Percentiles rank a stretch among this genome's conserved stretches.
Conservation (phyloP, 2,888 invertebrate species). For the Ophion slaviceki region DNA sequence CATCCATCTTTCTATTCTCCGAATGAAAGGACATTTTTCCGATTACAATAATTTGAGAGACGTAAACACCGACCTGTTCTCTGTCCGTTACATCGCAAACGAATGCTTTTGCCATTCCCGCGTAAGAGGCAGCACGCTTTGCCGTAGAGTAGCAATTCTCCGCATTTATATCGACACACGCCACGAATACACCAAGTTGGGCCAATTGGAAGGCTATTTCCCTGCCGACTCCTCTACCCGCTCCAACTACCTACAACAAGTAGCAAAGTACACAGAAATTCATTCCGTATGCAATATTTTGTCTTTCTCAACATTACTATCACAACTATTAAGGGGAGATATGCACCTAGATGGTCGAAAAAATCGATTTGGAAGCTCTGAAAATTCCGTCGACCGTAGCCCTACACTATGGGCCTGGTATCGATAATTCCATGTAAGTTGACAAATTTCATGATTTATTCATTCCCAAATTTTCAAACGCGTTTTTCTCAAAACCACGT, state of each 20-base stretch:
- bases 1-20: no score
- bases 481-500: no score
- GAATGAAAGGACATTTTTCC: neutral
- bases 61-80: constrained; percentile 80
- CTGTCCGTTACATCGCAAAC: constrained; percentile 86
- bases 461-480: no score
- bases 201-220: constrained; percentile 87
- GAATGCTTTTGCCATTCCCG: constrained; percentile 84
- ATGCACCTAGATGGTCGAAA: no score
- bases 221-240: constrained; percentile 88
- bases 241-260: constrained; percentile 87
- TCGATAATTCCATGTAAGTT: no score
- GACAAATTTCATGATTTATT: no score
- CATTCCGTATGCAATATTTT: no score
- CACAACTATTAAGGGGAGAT: no score
- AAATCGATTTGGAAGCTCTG: no score
- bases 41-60: neutral
- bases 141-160: constrained; percentile 84
- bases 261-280: neutral
- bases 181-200: constrained; percentile 85
- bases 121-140: constrained; percentile 83
- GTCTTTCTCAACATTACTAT: no score
- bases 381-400: no score
- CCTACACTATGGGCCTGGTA: no score
- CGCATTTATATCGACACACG: constrained; percentile 88